Evolutionary conservation across 1,140 invertebrate genomes (phyloP).

Genomic region (Drosophila tani): DNA sequence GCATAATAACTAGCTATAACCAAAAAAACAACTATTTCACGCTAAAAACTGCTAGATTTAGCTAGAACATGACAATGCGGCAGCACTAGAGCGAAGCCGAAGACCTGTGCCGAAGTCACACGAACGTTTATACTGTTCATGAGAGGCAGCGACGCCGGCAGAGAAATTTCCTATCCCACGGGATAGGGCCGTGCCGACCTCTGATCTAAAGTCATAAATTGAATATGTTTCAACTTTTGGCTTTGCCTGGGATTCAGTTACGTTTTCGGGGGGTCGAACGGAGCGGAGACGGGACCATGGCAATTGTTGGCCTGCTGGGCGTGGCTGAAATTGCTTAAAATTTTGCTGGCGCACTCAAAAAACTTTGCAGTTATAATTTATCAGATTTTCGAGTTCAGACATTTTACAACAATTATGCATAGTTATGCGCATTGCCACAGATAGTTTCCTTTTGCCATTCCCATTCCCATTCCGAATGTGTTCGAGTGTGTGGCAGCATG

Average conservation of each 20-base stretch:
- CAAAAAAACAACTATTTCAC: too few species aligned
- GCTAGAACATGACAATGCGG: too few species aligned
- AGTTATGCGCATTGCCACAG: slow-evolving; percentile 63
- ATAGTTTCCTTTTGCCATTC: slow-evolving; percentile 51
- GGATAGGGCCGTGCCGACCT: too few species aligned
- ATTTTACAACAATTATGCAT: slow-evolving; percentile 70
- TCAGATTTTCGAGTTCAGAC: slow-evolving; percentile 68
- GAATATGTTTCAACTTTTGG: slow-evolving; percentile 69
- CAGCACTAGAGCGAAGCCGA: too few species aligned
- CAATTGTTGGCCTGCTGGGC: slow-evolving; percentile 31
- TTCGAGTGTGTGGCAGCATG: slow-evolving; percentile 12
- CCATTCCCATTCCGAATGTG: neutral
- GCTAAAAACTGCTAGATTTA: too few species aligned
- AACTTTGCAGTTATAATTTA: slow-evolving; percentile 70
- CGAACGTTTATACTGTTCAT: too few species aligned
- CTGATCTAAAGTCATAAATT: slow-evolving; percentile 69
- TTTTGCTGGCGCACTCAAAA: slow-evolving; percentile 59
- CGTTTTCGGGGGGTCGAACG: neutral
- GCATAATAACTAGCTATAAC: too few species aligned
- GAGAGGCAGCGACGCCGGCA: too few species aligned
- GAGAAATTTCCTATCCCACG: too few species aligned
- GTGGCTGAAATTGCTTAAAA: slow-evolving; percentile 52
- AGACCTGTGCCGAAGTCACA: too few species aligned
- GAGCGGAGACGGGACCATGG: neutral
- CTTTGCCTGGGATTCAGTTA: slow-evolving; percentile 46